Conservation (phyloP, 2,888 invertebrate species). For the Ophioninae sp. region DNA sequence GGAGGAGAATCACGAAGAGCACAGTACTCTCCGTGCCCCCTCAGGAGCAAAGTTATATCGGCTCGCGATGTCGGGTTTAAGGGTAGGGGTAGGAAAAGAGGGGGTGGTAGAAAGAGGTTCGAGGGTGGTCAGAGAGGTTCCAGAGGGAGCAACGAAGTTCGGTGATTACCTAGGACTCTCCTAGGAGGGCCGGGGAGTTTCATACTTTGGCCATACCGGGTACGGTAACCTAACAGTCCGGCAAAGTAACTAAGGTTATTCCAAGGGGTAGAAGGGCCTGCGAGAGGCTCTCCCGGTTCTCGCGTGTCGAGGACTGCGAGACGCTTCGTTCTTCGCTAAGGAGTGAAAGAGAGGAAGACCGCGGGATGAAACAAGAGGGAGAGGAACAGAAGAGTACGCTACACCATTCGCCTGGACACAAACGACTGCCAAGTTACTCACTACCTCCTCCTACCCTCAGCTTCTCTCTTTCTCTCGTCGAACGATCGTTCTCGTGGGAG, state of each 20-base stretch:
- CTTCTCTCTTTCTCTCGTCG: conserved; percentile 61
- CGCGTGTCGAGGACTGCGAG: conserved; percentile 43
- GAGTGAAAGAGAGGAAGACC: conserved; percentile 50
- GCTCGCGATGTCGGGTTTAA: conserved; percentile 68
- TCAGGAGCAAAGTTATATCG: conserved; percentile 80
- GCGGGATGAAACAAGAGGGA: conserved; percentile 42
- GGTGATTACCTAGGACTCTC: conserved; percentile 81
- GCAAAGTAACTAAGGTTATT: conserved; percentile 80
- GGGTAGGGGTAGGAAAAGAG: conserved; percentile 54
- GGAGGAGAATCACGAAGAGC: conserved; percentile 65
- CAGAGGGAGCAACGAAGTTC: conserved; percentile 80
- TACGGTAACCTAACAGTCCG: conserved; percentile 78
- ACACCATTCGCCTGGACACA: conserved; percentile 54
- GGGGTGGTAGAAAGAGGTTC: conserved; percentile 54
- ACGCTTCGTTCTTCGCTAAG: conserved; percentile 32
- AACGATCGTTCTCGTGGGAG: conserved; percentile 76
- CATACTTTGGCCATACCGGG: conserved; percentile 78
- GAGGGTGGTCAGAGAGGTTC: conserved; percentile 72
- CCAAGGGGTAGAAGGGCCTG: conserved; percentile 66
- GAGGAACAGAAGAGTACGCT: conserved; percentile 59
- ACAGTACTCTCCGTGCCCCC: conserved; percentile 73
- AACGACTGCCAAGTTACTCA: conserved; percentile 65
- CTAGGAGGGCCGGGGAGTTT: conserved; percentile 78
- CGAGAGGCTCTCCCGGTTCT: conserved; percentile 52
- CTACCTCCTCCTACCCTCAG: conserved; percentile 18